These are phyloP conservation scores for Caenorhabditis imperialis DNA, from an alignment of 2,888 invertebrate genomes.

Conservation along the genomic window DNA sequence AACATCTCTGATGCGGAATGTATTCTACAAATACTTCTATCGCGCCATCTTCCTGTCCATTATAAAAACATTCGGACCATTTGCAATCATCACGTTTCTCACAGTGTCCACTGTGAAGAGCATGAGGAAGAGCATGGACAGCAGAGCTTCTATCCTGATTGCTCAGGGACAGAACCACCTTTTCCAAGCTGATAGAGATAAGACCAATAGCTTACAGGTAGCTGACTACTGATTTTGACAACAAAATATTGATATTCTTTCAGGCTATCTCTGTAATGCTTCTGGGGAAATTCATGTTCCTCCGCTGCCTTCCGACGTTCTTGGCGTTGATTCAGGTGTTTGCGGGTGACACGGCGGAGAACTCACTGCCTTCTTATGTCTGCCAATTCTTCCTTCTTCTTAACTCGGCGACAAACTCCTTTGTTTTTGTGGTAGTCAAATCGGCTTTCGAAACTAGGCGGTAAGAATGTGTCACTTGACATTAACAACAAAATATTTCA, in stretches of 20 bases:
- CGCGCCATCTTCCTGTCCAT: conserved; percentile 62
- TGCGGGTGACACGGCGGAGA: conserved; percentile 11
- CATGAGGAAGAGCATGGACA: conserved; percentile 69
- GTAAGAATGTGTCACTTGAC: conserved; percentile 6
- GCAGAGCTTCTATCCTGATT: conserved; percentile 66
- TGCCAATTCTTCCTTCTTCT: conserved; percentile 64
- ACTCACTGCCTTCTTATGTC: conserved; percentile 31
- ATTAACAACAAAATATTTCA: no score
- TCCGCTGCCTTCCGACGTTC: conserved; percentile 68
- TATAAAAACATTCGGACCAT: conserved; percentile 69
- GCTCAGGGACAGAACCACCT: conserved; percentile 69
- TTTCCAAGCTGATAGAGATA: conserved; percentile 68
- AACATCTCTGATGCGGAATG: conserved; percentile 51
- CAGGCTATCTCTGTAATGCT: conserved; percentile 69
- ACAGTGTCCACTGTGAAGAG: conserved; percentile 61
- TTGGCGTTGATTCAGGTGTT: conserved; percentile 52
- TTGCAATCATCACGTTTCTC: conserved; percentile 64
- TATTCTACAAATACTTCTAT: conserved; percentile 61
- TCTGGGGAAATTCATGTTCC: conserved; percentile 67
- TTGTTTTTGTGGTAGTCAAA: conserved; percentile 70
- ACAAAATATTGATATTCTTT: conserved; percentile 14
- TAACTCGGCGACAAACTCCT: conserved; percentile 70
- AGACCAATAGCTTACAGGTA: conserved; percentile 69
- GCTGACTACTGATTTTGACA: neutral
- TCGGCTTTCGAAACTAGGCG: conserved; percentile 69